Evolutionary conservation across 2,797 vertebrate genomes (phyloP).

Genomic region (Pogonophryne albipinna): DNA sequence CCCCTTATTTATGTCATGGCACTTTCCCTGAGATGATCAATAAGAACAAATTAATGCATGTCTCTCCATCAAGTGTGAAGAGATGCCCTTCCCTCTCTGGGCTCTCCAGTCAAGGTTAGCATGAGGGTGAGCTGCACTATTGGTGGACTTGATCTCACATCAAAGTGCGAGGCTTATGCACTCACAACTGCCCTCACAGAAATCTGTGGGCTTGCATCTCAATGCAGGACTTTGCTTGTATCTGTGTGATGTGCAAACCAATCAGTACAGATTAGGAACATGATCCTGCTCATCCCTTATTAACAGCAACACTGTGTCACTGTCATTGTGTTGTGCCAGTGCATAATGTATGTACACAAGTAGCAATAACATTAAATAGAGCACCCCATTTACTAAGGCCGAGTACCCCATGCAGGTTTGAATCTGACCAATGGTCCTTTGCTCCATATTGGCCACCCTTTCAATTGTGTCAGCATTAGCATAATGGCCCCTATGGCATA

Average conservation of each 20-base stretch:
- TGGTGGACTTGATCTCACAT: conserved; percentile 75
- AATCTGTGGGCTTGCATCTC: conserved; percentile 64
- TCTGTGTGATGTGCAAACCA: conserved; percentile 51
- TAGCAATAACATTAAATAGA: no score
- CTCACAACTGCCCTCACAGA: conserved; percentile 40
- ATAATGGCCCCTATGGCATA: not conserved
- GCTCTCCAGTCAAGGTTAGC: conserved; percentile 60
- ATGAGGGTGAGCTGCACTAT: conserved; percentile 53
- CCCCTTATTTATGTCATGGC: conserved; percentile 18
- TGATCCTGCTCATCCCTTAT: conserved; percentile 45
- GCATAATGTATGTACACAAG: conserved; percentile 9
- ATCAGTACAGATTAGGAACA: conserved; percentile 66
- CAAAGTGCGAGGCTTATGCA: conserved; percentile 62
- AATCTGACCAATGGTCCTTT: no score
- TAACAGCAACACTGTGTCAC: conserved; percentile 42
- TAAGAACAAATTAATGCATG: conserved; percentile 43
- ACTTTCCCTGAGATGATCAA: conserved; percentile 45
- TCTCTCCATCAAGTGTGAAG: conserved; percentile 1
- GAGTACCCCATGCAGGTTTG: no score
- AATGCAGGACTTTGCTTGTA: conserved; percentile 59
- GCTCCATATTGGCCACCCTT: no score
- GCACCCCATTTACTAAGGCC: no score
- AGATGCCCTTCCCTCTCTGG: conserved; percentile 32
- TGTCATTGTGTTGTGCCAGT: conserved; percentile 19
- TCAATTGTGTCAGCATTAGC: not conserved